Conservation (phyloP, 92 coral and sea anemone genomes). For the Zoanthus sansibaricus region DNA sequence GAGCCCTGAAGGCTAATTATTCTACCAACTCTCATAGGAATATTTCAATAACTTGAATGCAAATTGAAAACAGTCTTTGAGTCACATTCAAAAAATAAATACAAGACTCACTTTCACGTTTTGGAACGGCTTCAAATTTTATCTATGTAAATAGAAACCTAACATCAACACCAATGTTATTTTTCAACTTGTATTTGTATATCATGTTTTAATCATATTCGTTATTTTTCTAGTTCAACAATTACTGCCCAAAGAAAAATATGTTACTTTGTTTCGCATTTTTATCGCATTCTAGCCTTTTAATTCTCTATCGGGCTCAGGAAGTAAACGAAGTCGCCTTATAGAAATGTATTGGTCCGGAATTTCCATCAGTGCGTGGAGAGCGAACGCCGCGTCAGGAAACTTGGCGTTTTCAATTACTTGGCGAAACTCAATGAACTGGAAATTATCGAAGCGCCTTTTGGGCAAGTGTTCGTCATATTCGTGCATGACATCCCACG, state of each 20-base stretch:
- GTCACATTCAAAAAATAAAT: neutral
- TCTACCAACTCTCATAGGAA: neutral
- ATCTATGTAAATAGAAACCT: neutral
- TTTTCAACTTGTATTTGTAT: neutral
- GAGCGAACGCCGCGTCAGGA: constrained; percentile 91
- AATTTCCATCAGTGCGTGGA: constrained; percentile 95
- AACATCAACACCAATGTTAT: no score
- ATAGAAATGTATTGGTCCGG: constrained; percentile 93
- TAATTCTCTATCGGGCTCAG: constrained; percentile 24
- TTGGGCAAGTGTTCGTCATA: constrained; percentile 88
- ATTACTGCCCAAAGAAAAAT: neutral
- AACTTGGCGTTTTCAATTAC: constrained; percentile 65
- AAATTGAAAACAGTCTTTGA: neutral
- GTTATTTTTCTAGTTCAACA: neutral
- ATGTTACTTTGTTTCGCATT: constrained; percentile 22
- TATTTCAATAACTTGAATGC: neutral
- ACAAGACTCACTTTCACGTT: neutral
- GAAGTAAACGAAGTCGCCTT: constrained; percentile 75
- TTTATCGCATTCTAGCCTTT: constrained; percentile 20
- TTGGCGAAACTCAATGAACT: constrained; percentile 87
- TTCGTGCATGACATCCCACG: constrained; percentile 97
- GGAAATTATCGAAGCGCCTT: constrained; percentile 96
- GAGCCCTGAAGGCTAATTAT: no score
- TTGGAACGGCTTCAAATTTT: neutral
- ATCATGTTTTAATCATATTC: neutral